A percentile compares a stretch with the other conserved stretches of the same genome.
Evolutionary conservation across 2,113 vertebrate species (phyloP).

Genomic region (Pithys albifrons): DNA sequence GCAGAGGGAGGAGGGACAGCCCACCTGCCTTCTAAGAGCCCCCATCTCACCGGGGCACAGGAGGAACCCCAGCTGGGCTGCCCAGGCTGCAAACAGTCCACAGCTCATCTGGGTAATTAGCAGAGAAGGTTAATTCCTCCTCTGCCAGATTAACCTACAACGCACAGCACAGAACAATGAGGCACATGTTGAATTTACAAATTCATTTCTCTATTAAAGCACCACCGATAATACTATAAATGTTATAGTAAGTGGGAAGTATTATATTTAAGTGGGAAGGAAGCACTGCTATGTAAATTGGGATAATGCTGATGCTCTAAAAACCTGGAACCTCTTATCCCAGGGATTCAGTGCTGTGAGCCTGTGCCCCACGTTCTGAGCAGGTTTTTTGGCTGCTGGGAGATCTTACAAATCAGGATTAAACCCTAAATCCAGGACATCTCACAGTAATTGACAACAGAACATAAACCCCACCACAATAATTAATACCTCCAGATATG

Average conservation of each 20-base stretch:
- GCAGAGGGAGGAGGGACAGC: neutral
- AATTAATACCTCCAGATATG: neutral
- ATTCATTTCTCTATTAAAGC: neutral
- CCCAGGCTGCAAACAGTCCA: neutral
- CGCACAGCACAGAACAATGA: neutral
- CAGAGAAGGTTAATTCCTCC: neutral
- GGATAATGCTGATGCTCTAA: neutral
- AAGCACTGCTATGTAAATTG: neutral
- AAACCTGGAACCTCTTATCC: neutral
- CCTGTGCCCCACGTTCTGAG: neutral
- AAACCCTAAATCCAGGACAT: neutral
- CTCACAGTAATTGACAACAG: neutral
- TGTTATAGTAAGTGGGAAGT: neutral
- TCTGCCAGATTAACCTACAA: neutral
- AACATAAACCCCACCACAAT: neutral
- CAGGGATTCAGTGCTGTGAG: neutral
- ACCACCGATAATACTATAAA: accelerated
- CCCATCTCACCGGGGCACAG: neutral
- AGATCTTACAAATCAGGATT: neutral
- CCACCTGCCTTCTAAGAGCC: neutral
- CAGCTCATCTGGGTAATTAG: neutral
- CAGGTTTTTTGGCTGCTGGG: neutral
- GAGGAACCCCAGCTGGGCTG: neutral
- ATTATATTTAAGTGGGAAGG: neutral
- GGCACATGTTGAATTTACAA: accelerated